Evolutionary conservation across 2,888 invertebrate species (phyloP), one percentile per base, ranked within the genome.

Genomic region (Xestoiulus laeticollis): DNA sequence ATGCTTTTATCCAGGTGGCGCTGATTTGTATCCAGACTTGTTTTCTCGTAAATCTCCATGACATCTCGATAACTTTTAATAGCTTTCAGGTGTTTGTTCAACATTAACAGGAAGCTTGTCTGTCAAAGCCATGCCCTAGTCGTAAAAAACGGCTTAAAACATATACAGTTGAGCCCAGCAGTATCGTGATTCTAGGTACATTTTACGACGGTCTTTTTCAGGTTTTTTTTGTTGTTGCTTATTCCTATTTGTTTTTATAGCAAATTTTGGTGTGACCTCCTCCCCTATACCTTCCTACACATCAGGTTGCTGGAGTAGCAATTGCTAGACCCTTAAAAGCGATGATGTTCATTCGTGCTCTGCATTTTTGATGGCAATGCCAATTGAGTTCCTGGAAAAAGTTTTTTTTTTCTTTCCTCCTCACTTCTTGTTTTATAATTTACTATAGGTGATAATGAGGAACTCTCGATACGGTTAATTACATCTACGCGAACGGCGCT

Each of bases 401-500:
- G 8, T 19, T 8, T 59, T 59, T 59, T 48, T 48, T 48, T 48
- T 16, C 48, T 16, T 14, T 16, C 4, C 48, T 59, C 59, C 48
- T n/a, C n/a, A 38, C 38, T 38, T 38, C 38, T 19, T 59, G 59
- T 59, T 59, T 59, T 59, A 59, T n/a, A 59, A 59, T 59, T 59
- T 22, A 59, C 22, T 59, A 6, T 59, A 59, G 59, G 59, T 59
- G 59, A 59, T 59, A 59, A 59, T 59, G 59, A 59, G 59, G 22
- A 59, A 22, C 59, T 59, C 59, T 59, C n/a, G 59, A 59, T 59
- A 22, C 59, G 59, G 22, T 59, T 59, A 59, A 59, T 59, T 59
- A 59, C 59, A 59, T 22, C 59, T 1, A 59, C 10, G 59, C 59
- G 59, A 59, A 48, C 19, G 16, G 48, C 16, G 48, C 48, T 19